phyloP scores from a whole-genome alignment of 2,797 vertebrate genomes.

The Clarias fuscus region DNA sequence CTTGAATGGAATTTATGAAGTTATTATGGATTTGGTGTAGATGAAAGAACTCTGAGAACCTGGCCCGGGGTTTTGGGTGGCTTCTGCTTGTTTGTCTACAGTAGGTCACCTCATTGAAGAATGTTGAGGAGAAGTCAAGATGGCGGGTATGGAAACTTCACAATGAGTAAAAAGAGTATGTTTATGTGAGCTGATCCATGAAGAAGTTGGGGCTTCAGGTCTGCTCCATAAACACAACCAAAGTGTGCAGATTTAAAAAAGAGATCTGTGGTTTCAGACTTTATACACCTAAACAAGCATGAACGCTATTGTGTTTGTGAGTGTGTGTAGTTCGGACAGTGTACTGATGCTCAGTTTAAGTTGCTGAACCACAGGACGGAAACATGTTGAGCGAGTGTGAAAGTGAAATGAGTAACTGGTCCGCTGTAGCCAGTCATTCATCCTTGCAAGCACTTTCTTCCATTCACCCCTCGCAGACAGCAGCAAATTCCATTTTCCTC shows the following conservation, averaged over 20 bases:
- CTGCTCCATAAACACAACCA: neutral
- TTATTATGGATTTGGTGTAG: neutral
- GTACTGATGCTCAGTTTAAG: slow-evolving; percentile 19
- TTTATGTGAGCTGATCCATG: neutral
- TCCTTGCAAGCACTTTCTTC: slow-evolving; percentile 39
- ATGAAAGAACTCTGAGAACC: neutral
- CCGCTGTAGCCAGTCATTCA: slow-evolving; percentile 27
- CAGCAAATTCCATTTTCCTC: slow-evolving; percentile 66
- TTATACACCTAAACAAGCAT: neutral
- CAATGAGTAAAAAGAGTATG: neutral
- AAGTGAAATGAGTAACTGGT: slow-evolving; percentile 8
- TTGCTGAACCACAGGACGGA: slow-evolving; percentile 22
- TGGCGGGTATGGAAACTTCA: neutral
- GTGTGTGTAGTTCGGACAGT: slow-evolving; percentile 31
- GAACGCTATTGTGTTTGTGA: neutral
- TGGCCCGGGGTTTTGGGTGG: too few species aligned
- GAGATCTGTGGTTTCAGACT: neutral
- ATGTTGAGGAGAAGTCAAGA: neutral
- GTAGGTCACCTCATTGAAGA: neutral
- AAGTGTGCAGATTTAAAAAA: neutral
- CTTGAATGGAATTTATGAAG: neutral
- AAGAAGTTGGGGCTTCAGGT: neutral
- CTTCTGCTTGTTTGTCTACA: neutral
- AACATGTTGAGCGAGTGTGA: slow-evolving; percentile 31
- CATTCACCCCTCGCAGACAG: slow-evolving; percentile 57